These are phyloP conservation scores for Zootermopsis nevadensis DNA, from an alignment of 2,888 invertebrate species.

Conservation along the genomic window DNA sequence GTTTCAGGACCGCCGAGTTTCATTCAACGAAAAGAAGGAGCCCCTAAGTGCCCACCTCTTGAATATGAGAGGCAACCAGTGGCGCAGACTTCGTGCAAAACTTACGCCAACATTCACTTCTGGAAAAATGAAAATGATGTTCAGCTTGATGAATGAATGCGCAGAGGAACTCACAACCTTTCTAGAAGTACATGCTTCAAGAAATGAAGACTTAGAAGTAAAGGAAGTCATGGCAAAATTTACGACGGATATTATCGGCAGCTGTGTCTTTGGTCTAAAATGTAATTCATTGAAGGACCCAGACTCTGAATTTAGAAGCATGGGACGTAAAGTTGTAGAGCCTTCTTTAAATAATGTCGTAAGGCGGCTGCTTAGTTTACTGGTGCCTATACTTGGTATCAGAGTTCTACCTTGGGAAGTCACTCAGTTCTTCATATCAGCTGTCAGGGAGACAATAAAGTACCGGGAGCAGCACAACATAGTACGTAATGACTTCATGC, in stretches of 20 bases:
- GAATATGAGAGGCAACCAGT: conserved; percentile 53
- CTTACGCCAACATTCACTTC: conserved; percentile 63
- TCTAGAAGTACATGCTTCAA: conserved; percentile 1
- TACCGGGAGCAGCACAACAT: conserved; percentile 15
- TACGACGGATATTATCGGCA: conserved; percentile 31
- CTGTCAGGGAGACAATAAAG: conserved; percentile 23
- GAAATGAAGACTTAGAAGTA: conserved; percentile 5
- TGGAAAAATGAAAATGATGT: conserved; percentile 61
- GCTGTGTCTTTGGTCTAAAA: conserved; percentile 20
- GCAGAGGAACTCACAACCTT: conserved; percentile 54
- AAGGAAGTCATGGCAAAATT: conserved; percentile 32
- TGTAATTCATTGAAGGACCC: conserved; percentile 35
- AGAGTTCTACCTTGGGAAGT: conserved; percentile 15
- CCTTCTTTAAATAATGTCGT: background rate
- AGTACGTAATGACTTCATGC: conserved; percentile 31
- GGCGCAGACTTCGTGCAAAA: conserved; percentile 61
- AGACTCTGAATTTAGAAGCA: conserved; percentile 25
- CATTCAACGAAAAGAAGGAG: conserved; percentile 30
- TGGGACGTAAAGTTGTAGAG: conserved; percentile 22
- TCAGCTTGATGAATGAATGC: conserved; percentile 57
- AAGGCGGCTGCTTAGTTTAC: conserved; percentile 1
- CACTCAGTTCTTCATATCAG: conserved; percentile 19
- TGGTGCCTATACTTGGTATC: conserved; percentile 1
- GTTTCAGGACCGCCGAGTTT: conserved; percentile 14
- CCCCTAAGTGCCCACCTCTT: conserved; percentile 24